These are phyloP conservation scores for Sinohyriopsis cumingii DNA, from an alignment of 2,888 invertebrate species.

Conservation along the genomic window DNA sequence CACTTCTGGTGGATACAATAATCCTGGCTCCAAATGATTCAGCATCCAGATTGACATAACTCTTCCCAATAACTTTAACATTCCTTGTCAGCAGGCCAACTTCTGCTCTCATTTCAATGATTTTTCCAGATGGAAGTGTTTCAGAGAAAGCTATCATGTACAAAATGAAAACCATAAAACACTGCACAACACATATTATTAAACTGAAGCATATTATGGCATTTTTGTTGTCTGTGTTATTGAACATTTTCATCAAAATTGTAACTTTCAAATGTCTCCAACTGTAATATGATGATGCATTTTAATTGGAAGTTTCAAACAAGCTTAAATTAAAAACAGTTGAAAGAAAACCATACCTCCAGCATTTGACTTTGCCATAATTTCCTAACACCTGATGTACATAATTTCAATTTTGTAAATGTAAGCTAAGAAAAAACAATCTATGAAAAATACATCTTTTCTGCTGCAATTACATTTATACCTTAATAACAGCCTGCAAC, in stretches of 20 bases:
- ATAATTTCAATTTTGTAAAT: no score
- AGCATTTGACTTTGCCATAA: no score
- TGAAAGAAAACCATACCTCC: no score
- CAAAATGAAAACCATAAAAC: neutral
- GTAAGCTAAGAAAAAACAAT: no score
- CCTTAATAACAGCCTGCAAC: no score
- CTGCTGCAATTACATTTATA: no score
- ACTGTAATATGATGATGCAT: no score
- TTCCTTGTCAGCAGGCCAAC: conserved; percentile 40
- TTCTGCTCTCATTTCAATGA: conserved; percentile 26
- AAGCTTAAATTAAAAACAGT: no score
- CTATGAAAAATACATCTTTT: no score
- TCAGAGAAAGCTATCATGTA: conserved; percentile 6
- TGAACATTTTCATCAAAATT: neutral
- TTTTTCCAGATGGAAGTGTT: conserved; percentile 21
- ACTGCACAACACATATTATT: neutral
- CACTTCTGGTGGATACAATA: conserved; percentile 37
- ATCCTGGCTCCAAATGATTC: conserved; percentile 64
- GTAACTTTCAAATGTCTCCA: no score
- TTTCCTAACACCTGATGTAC: no score
- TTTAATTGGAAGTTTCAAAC: no score
- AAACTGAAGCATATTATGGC: neutral
- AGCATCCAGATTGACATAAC: conserved; percentile 39
- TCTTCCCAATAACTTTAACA: conserved; percentile 46
- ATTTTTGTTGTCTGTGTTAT: neutral